Evolutionary conservation across 2,888 invertebrate species (phyloP).

Genomic region (Tenthredo notha): DNA sequence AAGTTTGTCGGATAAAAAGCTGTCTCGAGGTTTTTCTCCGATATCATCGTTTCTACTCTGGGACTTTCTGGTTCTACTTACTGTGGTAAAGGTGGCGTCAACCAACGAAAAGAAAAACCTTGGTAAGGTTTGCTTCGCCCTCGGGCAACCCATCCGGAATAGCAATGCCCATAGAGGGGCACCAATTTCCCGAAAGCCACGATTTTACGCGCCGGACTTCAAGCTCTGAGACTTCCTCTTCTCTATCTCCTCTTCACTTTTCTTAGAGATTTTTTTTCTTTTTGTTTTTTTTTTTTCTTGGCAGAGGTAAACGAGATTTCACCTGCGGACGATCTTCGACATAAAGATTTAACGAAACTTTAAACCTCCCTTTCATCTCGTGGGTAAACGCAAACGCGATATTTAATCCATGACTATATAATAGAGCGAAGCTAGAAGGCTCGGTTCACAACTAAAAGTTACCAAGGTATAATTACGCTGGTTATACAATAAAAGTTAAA

Average conservation of each 20-base stretch:
- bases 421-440: not conserved
- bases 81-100: not conserved
- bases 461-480: not conserved
- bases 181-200: constrained; percentile 44
- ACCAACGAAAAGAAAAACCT: constrained; percentile 20
- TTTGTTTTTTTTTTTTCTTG: not conserved
- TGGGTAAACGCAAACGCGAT: not conserved
- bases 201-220: constrained; percentile 37
- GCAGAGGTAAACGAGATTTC: not conserved
- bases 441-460: not conserved
- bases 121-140: constrained; percentile 3
- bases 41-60: not conserved
- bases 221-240: not conserved
- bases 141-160: constrained; percentile 39
- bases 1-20: constrained; percentile 41
- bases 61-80: not conserved
- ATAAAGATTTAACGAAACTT: not conserved
- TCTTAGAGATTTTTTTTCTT: not conserved
- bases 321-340: not conserved
- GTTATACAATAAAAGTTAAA: not conserved
- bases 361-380: not conserved
- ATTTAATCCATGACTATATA: not conserved
- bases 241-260: constrained; percentile 10
- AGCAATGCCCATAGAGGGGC: constrained; percentile 31
- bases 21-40: constrained; percentile 37